Base-by-base conservation (phyloP, 2,888 invertebrate species). In the Nezara viridula region DNA sequence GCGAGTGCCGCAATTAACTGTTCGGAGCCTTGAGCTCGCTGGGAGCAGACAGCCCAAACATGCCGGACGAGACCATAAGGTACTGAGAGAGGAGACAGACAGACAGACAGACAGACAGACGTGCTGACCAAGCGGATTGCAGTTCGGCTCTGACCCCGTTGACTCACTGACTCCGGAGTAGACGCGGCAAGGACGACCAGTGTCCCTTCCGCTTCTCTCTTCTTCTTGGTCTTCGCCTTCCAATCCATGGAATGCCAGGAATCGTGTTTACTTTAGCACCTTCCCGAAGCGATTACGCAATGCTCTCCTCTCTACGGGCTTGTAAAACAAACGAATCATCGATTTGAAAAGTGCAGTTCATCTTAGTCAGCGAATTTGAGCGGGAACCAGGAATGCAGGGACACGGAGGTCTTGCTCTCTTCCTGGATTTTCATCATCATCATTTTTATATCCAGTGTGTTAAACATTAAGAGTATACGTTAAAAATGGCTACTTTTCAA, bases 101-200 rank as follows among this genome's bases (percentile, higher is more conserved):
- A 55, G n/a, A 10, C n/a, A 12, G 27, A 16, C 16, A 6, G 12
- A 24, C 27, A 37, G 66, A 16, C 32, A 73, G 66, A 73, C 66
- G 37, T 73, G 66, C 81, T 44, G 81, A 81, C 44, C 16, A n/a
- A 81, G 66, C 37, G 66, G 66, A 73, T 73, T 73, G 81, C 81
- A 81, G 44, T n/a, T 81, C n/a, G 44, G 12, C 32, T 81, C 40
- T 44, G 81, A 44, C 81, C 44, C 81, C 44, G 44, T 81, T 81
- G 81, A 81, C 81, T 81, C 81, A 81, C 81, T 81, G 81, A 44
- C 81, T 81, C 81, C 37, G 7, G n/a, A 55, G 55, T 24, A 55
- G 55, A 55, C 55, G 27, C 27, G 37, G 44, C 81, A 81, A 81
- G 81, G 81, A 81, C 81, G 16, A 81, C 81, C 81, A 12, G 81